phyloP scores from a whole-genome alignment of 2,797 vertebrate genomes.

The Myotis pilosus region DNA sequence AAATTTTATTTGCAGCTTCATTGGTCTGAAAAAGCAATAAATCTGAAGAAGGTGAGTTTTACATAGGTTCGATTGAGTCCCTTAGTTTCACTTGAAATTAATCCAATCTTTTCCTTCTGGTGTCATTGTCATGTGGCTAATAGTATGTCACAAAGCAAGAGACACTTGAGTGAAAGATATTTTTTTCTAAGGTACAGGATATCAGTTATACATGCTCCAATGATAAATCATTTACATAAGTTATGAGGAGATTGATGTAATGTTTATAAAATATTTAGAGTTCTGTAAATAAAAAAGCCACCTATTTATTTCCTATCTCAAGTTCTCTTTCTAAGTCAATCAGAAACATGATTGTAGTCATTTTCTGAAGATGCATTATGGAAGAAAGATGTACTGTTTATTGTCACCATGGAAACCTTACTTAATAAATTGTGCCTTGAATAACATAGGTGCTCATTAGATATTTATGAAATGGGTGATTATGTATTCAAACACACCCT shows the following conservation, averaged over 20 bases:
- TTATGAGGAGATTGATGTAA: background rate
- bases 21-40: constrained; percentile 82
- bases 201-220: background rate
- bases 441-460: background rate
- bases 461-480: background rate
- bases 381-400: background rate
- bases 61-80: constrained; percentile 74
- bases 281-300: background rate
- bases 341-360: background rate
- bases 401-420: background rate
- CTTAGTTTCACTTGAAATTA: constrained; percentile 78
- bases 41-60: constrained; percentile 80
- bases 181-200: background rate
- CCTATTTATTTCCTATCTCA: constrained; percentile 5
- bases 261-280: background rate
- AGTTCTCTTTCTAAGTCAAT: constrained; percentile 23
- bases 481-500: background rate
- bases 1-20: constrained; percentile 86
- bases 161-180: background rate
- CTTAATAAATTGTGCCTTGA: background rate
- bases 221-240: background rate
- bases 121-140: background rate
- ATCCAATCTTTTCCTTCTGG: constrained; percentile 31
- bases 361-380: background rate
- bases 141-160: background rate